Evolutionary conservation across 35 echinoderm and acorn worm genomes (phyloP).

Genomic region (Ophiothrix spiculata): DNA sequence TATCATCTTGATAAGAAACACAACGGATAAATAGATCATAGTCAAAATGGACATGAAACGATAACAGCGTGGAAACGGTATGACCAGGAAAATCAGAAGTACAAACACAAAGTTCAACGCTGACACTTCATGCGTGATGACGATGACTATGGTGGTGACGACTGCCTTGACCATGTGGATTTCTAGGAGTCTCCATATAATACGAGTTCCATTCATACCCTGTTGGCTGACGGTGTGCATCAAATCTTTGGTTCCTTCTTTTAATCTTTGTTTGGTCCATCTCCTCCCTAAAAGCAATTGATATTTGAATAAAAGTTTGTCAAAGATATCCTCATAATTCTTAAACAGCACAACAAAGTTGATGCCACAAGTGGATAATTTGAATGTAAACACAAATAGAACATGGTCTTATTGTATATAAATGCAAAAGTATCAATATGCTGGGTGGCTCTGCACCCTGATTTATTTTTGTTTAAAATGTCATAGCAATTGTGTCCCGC

Average conservation of each 20-base stretch:
- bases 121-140: conserved; percentile 62
- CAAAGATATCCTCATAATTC: no score
- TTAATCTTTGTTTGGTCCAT: neutral
- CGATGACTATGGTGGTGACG: conserved; percentile 64
- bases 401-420: no score
- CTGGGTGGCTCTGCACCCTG: no score
- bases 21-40: conserved; percentile 70
- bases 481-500: no score
- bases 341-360: no score
- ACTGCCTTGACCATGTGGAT: conserved; percentile 91
- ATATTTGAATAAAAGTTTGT: no score
- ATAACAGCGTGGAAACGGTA: conserved; percentile 55
- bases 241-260: conserved; percentile 2
- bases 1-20: conserved; percentile 76
- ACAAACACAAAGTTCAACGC: conserved; percentile 73
- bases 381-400: no score
- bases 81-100: conserved; percentile 71
- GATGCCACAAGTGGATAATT: no score
- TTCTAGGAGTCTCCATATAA: conserved; percentile 77
- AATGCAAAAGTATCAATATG: no score
- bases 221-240: neutral
- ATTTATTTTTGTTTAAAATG: no score
- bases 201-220: neutral
- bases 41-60: conserved; percentile 46
- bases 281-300: no score